A percentile compares a stretch with the other conserved stretches of the same genome.
phyloP scores from a whole-genome alignment of 2,888 invertebrate species.

The Matsumyia berberina region DNA sequence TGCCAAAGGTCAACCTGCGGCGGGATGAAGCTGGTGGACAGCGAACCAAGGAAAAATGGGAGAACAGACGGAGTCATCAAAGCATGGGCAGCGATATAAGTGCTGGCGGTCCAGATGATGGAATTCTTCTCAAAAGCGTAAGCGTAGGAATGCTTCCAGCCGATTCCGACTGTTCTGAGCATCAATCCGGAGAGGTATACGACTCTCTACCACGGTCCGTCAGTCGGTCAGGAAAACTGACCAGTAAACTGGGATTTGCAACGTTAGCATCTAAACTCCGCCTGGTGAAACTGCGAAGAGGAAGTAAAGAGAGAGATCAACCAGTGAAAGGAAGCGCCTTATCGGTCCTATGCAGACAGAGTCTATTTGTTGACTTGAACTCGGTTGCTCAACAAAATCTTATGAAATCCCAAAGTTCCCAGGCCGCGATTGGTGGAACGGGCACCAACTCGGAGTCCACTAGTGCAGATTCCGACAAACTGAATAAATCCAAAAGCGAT shows the following conservation, averaged over 20 bases:
- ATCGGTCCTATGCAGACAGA: conserved; percentile 90
- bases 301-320: conserved; percentile 80
- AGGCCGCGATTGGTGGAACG: conserved; percentile 77
- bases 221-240: conserved; percentile 81
- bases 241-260: conserved; percentile 85
- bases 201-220: conserved; percentile 85
- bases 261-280: conserved; percentile 87
- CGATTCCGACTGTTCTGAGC: conserved; percentile 79
- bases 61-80: conserved; percentile 85
- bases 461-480: conserved; percentile 77
- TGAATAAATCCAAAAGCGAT: conserved; percentile 83
- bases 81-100: conserved; percentile 88
- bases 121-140: conserved; percentile 88
- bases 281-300: conserved; percentile 85
- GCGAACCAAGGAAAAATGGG: conserved; percentile 74
- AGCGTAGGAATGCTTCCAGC: conserved; percentile 90
- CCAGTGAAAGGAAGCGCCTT: conserved; percentile 86
- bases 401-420: conserved; percentile 82
- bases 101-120: conserved; percentile 81
- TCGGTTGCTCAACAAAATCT: conserved; percentile 78
- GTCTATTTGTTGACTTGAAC: conserved; percentile 88
- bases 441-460: conserved; percentile 39
- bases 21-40: conserved; percentile 74
- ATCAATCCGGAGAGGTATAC: conserved; percentile 84
- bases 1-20: conserved; percentile 77